Evolutionary conservation across 1,140 invertebrate genomes (phyloP).

Genomic region (Aphis gossypii): DNA sequence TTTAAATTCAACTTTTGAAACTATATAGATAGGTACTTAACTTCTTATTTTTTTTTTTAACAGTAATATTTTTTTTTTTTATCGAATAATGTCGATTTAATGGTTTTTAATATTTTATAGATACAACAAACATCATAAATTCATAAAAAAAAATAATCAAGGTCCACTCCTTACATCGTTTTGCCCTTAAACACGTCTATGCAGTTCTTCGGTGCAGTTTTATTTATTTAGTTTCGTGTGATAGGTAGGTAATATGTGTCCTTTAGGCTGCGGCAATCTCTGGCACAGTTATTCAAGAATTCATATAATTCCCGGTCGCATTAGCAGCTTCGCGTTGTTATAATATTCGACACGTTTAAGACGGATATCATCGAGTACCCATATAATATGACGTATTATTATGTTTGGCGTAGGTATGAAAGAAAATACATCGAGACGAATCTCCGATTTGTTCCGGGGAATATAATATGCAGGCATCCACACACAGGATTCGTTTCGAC

Average conservation of each 20-base stretch:
- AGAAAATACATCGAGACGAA: background rate
- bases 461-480: background rate
- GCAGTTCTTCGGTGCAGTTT: background rate
- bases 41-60: background rate
- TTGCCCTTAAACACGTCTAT: background rate
- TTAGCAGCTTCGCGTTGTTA: background rate
- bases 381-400: background rate
- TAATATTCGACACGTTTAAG: background rate
- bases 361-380: background rate
- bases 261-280: no score
- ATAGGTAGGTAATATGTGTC: background rate
- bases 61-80: background rate
- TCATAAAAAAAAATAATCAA: background rate
- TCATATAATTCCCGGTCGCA: background rate
- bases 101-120: background rate
- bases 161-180: background rate
- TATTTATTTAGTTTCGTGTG: background rate
- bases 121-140: background rate
- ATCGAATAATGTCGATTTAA: background rate
- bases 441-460: background rate
- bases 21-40: background rate
- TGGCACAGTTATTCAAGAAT: background rate
- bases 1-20: background rate
- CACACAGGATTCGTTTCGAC: background rate
- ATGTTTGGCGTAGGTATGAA: background rate